A percentile compares a stretch with the other conserved stretches of the same genome.
phyloP scores from a whole-genome alignment of 2,888 invertebrate genomes.

The Lepidonotus clava region DNA sequence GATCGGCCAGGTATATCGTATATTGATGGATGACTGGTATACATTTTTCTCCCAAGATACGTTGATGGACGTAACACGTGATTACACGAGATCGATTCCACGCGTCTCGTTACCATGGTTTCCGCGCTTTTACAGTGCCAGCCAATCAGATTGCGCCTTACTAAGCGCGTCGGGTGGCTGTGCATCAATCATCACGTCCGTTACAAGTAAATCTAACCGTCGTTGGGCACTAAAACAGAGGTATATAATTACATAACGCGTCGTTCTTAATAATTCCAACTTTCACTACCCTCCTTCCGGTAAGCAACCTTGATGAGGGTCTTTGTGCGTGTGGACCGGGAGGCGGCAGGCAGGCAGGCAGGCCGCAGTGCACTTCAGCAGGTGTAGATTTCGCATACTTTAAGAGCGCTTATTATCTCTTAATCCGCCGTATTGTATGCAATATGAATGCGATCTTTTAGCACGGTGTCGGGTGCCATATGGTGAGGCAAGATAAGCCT shows the following conservation, averaged over 20 bases:
- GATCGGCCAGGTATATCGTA: no score
- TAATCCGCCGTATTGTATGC: neutral
- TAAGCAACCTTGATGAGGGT: neutral
- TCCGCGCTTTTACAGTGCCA: neutral
- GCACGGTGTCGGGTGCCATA: neutral
- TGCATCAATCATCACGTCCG: neutral
- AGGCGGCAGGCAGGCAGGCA: no score
- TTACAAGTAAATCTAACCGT: neutral
- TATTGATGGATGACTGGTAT: no score
- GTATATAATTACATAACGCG: no score
- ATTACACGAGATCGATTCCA: neutral
- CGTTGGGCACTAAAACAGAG: neutral
- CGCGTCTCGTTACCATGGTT: neutral
- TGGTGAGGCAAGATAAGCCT: neutral
- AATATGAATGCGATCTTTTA: neutral
- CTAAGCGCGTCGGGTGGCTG: neutral
- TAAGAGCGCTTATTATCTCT: neutral
- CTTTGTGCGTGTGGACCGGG: neutral
- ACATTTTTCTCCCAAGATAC: no score
- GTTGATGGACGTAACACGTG: no score
- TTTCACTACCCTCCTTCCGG: neutral
- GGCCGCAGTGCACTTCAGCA: neutral
- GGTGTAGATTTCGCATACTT: no score
- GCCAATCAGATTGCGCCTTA: neutral
- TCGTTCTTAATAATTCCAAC: constrained; percentile 13